phyloP scores from a whole-genome alignment of 2,797 vertebrate species.

The Sardinella longiceps region DNA sequence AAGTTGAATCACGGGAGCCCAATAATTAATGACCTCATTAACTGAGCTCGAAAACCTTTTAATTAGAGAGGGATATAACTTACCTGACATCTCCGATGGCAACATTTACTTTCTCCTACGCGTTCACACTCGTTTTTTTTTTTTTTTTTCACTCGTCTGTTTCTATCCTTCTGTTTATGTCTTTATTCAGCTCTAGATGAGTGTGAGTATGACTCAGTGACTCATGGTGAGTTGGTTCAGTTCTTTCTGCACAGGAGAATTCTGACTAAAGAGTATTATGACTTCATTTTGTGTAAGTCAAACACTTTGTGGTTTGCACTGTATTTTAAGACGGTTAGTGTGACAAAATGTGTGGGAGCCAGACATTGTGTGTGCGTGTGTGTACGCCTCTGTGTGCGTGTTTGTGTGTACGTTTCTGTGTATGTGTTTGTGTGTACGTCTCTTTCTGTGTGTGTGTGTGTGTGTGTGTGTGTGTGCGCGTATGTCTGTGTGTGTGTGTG shows the following conservation, averaged over 20 bases:
- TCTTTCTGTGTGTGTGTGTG: neutral
- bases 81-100: slow-evolving; percentile 37
- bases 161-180: neutral
- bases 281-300: neutral
- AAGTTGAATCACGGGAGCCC: slow-evolving; percentile 13
- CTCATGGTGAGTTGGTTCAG: neutral
- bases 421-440: neutral
- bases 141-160: neutral
- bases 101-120: slow-evolving; percentile 36
- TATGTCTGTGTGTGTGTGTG: neutral
- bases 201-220: neutral
- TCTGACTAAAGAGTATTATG: neutral
- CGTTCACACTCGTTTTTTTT: slow-evolving; percentile 3
- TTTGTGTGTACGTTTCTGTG: slow-evolving; percentile 16
- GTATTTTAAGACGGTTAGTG: neutral
- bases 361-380: neutral
- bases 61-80: slow-evolving; percentile 50
- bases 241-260: neutral
- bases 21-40: slow-evolving; percentile 54
- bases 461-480: neutral
- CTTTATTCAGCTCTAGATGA: neutral
- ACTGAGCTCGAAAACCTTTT: slow-evolving; percentile 42
- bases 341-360: neutral
- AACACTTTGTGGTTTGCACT: neutral
- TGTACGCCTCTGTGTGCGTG: neutral